phyloP scores from a whole-genome alignment of 2,113 vertebrate genomes.

The Mustela nigripes region DNA sequence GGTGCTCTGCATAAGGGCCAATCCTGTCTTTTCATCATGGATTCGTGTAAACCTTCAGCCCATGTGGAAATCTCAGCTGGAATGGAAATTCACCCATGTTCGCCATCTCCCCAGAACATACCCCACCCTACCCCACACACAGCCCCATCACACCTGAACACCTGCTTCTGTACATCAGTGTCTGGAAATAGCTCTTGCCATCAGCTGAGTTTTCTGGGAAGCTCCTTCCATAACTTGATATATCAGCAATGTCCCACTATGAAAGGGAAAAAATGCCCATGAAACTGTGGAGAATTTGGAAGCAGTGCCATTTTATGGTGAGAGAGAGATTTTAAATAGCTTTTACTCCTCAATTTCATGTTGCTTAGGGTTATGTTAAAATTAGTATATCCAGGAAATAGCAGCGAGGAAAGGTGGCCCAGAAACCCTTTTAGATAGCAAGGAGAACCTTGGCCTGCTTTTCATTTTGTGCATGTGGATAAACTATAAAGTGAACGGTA shows the following conservation, averaged over 20 bases:
- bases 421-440: constrained; percentile 56
- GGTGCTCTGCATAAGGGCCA: accelerated
- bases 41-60: background rate
- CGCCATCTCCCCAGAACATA: background rate
- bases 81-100: background rate
- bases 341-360: constrained; percentile 41
- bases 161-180: background rate
- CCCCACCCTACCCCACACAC: background rate
- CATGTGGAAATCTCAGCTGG: background rate
- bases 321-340: constrained; percentile 26
- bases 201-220: background rate
- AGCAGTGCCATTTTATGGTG: background rate
- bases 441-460: constrained; percentile 37
- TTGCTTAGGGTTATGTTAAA: constrained; percentile 66
- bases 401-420: constrained; percentile 45
- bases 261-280: background rate
- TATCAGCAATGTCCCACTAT: background rate
- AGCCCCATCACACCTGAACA: background rate
- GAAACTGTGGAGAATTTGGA: background rate
- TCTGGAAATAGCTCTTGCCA: background rate
- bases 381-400: constrained; percentile 67
- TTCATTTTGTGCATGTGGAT: background rate
- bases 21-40: background rate
- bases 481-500: background rate
- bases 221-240: background rate